Conservation (phyloP, 1,140 invertebrate species). For the Drosophila ironensis region DNA sequence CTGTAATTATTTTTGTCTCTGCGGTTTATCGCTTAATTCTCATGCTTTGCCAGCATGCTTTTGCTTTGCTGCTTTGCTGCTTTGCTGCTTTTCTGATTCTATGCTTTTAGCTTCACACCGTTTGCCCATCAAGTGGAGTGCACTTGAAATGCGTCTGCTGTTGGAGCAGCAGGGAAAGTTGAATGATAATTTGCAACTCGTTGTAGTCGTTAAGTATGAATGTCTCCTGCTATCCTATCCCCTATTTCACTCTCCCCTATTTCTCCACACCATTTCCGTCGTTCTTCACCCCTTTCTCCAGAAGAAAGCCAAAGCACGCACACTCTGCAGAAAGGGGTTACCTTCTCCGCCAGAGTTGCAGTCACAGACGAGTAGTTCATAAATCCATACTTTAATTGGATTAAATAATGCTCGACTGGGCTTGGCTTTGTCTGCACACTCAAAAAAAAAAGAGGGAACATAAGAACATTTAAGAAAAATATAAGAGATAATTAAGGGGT, state of each 20-base stretch:
- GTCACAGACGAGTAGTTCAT: constrained; percentile 49
- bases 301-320: constrained; percentile 39
- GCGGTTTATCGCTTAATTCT: constrained; percentile 45
- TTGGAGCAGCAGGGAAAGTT: constrained; percentile 36
- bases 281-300: background rate
- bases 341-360: constrained; percentile 11
- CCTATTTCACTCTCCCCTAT: background rate
- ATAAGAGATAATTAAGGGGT: background rate
- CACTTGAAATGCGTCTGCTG: constrained; percentile 57
- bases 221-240: background rate
- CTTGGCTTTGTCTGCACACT: constrained; percentile 16
- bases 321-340: constrained; percentile 56
- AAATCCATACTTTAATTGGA: constrained; percentile 78
- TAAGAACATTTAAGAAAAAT: constrained; percentile 3
- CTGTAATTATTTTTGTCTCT: constrained; percentile 62
- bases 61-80: too few species aligned
- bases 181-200: constrained; percentile 59
- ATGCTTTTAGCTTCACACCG: constrained; percentile 40
- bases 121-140: constrained; percentile 56
- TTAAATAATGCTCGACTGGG: constrained; percentile 67
- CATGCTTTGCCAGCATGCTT: background rate
- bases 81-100: constrained; percentile 1
- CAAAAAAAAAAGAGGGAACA: too few species aligned
- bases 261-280: background rate
- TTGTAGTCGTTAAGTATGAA: constrained; percentile 36